Percentiles rank a stretch among this genome's conserved stretches.
phyloP scores from a whole-genome alignment of 2,888 invertebrate species.

The Xylocampa areola region DNA sequence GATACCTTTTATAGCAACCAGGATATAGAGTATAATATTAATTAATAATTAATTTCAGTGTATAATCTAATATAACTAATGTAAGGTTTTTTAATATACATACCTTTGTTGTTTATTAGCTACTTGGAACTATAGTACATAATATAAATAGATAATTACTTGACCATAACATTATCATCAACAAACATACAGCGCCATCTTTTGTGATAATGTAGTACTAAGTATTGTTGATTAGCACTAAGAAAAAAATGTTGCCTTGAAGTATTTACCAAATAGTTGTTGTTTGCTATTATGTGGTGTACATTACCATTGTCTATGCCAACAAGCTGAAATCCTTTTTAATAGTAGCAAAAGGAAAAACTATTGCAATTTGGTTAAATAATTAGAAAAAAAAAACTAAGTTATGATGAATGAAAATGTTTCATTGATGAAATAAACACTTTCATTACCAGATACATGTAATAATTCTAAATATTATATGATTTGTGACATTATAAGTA shows the following conservation, averaged over 20 bases:
- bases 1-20: slow-evolving; percentile 8
- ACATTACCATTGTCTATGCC: not conserved
- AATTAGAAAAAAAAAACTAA: slow-evolving; percentile 18
- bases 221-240: slow-evolving; percentile 45
- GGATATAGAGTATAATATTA: slow-evolving; percentile 19
- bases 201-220: slow-evolving; percentile 59
- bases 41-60: slow-evolving; percentile 10
- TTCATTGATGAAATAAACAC: slow-evolving; percentile 16
- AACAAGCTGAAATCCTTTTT: slow-evolving; percentile 1
- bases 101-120: slow-evolving; percentile 18
- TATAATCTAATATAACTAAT: slow-evolving; percentile 6
- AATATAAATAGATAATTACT: slow-evolving; percentile 40
- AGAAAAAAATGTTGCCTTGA: slow-evolving; percentile 61
- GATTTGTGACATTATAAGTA: slow-evolving; percentile 18
- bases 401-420: slow-evolving; percentile 8
- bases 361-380: not conserved
- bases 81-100: slow-evolving; percentile 9
- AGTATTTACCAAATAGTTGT: slow-evolving; percentile 36
- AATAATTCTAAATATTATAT: slow-evolving; percentile 34
- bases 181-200: slow-evolving; percentile 74
- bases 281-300: slow-evolving; percentile 12
- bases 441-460: slow-evolving; percentile 1
- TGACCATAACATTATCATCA: slow-evolving; percentile 42
- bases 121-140: slow-evolving; percentile 14
- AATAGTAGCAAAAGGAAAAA: not conserved